These are phyloP conservation scores for Hetaerina titia DNA, from an alignment of 2,888 invertebrate species.

Conservation along the genomic window DNA sequence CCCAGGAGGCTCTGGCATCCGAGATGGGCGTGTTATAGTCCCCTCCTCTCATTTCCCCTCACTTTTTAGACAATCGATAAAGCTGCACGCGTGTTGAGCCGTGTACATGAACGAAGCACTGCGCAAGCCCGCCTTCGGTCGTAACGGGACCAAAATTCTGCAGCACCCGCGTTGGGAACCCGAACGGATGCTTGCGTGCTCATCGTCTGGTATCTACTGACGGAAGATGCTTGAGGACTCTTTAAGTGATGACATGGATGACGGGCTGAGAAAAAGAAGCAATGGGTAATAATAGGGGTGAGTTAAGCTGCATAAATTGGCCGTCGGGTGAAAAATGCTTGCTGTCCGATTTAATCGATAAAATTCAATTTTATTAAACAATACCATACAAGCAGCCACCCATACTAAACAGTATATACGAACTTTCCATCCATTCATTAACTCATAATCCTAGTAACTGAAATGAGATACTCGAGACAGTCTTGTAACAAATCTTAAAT, in stretches of 20 bases:
- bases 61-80: slow-evolving; percentile 32
- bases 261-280: not conserved
- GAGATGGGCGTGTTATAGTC: not conserved
- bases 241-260: not conserved
- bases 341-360: no score
- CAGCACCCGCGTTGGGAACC: not conserved
- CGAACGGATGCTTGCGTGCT: not conserved
- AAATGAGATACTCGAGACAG: no score
- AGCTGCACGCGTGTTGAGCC: slow-evolving; percentile 15
- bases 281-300: not conserved
- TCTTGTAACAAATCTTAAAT: no score
- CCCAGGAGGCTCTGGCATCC: slow-evolving; percentile 16
- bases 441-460: no score
- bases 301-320: not conserved
- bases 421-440: no score
- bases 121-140: not conserved
- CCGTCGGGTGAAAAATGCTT: not conserved
- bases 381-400: no score
- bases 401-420: no score
- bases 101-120: not conserved
- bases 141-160: not conserved
- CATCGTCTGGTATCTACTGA: not conserved
- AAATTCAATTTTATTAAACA: no score
- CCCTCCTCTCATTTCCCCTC: not conserved
- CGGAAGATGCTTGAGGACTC: not conserved